phyloP scores from a whole-genome alignment of 2,888 invertebrate genomes.

The Lasioglossum morio region DNA sequence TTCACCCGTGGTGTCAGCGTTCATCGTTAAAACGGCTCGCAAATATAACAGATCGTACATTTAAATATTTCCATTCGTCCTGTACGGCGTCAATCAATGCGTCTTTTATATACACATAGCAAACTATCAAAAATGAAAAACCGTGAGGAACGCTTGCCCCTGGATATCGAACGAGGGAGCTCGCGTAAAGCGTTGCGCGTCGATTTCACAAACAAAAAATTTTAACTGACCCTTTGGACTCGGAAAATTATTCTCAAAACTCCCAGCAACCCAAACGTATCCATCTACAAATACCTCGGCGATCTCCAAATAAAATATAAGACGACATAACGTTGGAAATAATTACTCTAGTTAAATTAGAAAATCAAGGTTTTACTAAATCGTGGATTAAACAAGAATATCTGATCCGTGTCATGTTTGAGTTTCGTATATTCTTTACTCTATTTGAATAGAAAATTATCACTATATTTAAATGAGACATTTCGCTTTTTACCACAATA shows the following conservation, averaged over 20 bases:
- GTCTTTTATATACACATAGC: slow-evolving; percentile 74
- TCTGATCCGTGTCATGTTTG: background rate
- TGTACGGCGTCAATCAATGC: slow-evolving; percentile 60
- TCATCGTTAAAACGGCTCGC: slow-evolving; percentile 59
- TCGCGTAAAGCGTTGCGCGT: background rate
- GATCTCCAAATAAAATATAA: too few relatives aligned
- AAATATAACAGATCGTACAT: slow-evolving; percentile 64
- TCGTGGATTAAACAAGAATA: background rate
- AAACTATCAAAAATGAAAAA: slow-evolving; percentile 79
- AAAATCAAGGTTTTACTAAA: background rate
- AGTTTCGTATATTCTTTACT: too few relatives aligned
- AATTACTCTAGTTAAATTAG: too few relatives aligned
- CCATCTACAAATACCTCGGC: too few relatives aligned
- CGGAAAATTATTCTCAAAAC: background rate
- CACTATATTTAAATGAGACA: background rate
- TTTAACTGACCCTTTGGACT: background rate
- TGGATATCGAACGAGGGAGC: slow-evolving; percentile 27
- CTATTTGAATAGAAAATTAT: background rate
- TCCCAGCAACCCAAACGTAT: background rate
- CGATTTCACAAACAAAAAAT: background rate
- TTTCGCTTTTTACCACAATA: background rate
- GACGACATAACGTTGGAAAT: too few relatives aligned
- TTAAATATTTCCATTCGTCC: slow-evolving; percentile 35
- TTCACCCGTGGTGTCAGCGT: slow-evolving; percentile 7
- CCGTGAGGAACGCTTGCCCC: slow-evolving; percentile 36